Evolutionary conservation across 2,888 invertebrate species (phyloP), one percentile per base, ranked within the genome.

Genomic region (Tachina grossa): DNA sequence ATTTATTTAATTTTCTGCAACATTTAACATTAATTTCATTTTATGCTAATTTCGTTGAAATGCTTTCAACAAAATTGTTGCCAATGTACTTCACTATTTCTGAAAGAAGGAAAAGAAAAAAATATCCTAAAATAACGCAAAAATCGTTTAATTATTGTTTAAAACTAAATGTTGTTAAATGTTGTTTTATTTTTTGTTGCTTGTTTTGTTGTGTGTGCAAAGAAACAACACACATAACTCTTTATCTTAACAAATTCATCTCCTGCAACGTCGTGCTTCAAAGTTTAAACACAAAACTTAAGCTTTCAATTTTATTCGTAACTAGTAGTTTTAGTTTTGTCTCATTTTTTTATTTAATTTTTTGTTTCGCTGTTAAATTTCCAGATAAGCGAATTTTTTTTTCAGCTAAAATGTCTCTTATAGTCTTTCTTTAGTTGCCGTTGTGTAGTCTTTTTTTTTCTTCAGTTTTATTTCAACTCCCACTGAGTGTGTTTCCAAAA

Each of bases 211-310:
- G 31, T 31, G 31, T 31, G 31, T 31, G 31, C 31, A 22, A 22
- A 22, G 22, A 22, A 22, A 22, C 22, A 22, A 22, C 22, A 22
- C 22, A 22, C 2, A 31, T 4, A 2, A 4, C 16, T 69, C 75
- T 72, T 83, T 83, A 83, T 83, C 83, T 83, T 83, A 83, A 77
- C 77, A 83, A 83, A 83, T 83, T 83, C 83, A 83, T 83, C 83
- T 83, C 39, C 41, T 45, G 45, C 79, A 79, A 79, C 83, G 79
- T 85, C 85, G 79, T 85, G 85, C 83, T 83, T 31, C 31, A 31
- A 31, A 31, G 31, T 31, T 76, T 79, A 76, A 71, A 57, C 61
- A 79, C 31, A 72, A 79, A 83, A 85, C 83, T 85, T 85, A 83
- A 83, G 83, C 85, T 85, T 83, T 83, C 75, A 83, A 83, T 83